Evolutionary conservation across 2,888 invertebrate species (phyloP).

Genomic region (Drosophila eohydei): DNA sequence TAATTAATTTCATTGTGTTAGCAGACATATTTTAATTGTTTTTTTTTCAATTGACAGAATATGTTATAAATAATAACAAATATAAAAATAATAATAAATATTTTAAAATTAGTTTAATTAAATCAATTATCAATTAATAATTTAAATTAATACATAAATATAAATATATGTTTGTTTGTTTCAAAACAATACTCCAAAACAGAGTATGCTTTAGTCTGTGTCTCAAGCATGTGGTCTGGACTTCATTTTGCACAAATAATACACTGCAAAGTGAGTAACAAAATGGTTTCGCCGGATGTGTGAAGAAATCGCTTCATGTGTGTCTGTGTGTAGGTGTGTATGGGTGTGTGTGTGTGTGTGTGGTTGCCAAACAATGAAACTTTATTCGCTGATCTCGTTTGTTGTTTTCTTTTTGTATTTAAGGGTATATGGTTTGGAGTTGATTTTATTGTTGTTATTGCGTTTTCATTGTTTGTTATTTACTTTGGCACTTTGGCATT

Average conservation of each 20-base stretch:
- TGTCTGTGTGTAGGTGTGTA: slow-evolving; percentile 1
- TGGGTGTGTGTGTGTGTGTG: slow-evolving; percentile 19
- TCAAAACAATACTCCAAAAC: too few relatives aligned
- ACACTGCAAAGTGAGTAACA: slow-evolving; percentile 33
- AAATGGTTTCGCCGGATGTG: slow-evolving; percentile 31
- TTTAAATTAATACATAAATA: too few relatives aligned
- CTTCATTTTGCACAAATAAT: slow-evolving; percentile 37
- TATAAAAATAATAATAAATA: too few relatives aligned
- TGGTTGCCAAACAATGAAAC: slow-evolving; percentile 73
- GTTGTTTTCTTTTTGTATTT: slow-evolving; percentile 3
- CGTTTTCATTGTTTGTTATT: slow-evolving; percentile 79
- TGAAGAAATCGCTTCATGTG: slow-evolving; percentile 16
- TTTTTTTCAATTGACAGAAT: too few relatives aligned
- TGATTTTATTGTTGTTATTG: slow-evolving; percentile 65
- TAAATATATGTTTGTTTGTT: too few relatives aligned
- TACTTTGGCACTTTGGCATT: slow-evolving; percentile 77
- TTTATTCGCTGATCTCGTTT: slow-evolving; percentile 64
- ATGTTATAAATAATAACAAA: too few relatives aligned
- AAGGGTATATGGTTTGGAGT: slow-evolving; percentile 11
- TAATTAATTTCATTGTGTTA: too few relatives aligned
- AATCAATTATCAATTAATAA: too few relatives aligned
- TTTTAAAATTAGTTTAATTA: too few relatives aligned
- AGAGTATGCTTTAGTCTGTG: slow-evolving; percentile 15
- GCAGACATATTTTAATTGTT: too few relatives aligned
- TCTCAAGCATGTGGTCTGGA: neutral